Evolutionary conservation across 2,797 vertebrate genomes (phyloP), one percentile per base, ranked within the genome.

Genomic region (Pseudopleuronectes americanus): DNA sequence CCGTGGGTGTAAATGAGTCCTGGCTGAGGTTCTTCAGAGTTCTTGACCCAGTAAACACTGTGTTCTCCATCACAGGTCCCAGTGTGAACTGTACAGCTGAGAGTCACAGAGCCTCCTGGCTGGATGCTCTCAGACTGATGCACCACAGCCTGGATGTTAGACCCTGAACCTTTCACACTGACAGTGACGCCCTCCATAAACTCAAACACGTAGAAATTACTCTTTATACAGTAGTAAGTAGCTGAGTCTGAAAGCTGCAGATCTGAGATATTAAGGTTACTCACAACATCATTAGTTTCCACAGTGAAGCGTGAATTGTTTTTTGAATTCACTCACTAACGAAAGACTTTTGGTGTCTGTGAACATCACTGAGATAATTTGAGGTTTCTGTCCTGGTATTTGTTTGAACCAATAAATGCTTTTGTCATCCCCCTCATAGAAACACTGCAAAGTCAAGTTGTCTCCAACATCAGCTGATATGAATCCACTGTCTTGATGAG

Each of bases 21-120:
- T 54, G 76, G 68, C 43, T 19, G 4, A 45, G 43, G 17, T 2
- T 6, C 43, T 63, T 58, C 60, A 21, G 74, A 61, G 36, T 21
- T 54, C 73, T 52, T 80, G 57, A 88, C 68, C 88, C 86, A 92
- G 83, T 86, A 84, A 52, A 92, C 80, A 26, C 64, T 85, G 28
- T 24, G 72, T 45, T 57, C 63, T 87, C 38, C 81, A 45, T 51
- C 65, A 76, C 85, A 89, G 64, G 9, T 77, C 57, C 71, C 61
- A 49, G 51, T 74, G 4, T 81, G 23, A 4, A 92, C 64, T 14
- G 59, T 86, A 38, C 90, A 92, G 43, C 43, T 77, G 57, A 90
- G 74, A 74, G 53, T 71, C 59, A 80, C 43, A 13, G 36, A 38
- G 3, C 10, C 36, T 38, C 36, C 36, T 38, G 36, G 36, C 36